phyloP scores from a whole-genome alignment of 1,140 invertebrate species.

The Monomorium pharaonis region DNA sequence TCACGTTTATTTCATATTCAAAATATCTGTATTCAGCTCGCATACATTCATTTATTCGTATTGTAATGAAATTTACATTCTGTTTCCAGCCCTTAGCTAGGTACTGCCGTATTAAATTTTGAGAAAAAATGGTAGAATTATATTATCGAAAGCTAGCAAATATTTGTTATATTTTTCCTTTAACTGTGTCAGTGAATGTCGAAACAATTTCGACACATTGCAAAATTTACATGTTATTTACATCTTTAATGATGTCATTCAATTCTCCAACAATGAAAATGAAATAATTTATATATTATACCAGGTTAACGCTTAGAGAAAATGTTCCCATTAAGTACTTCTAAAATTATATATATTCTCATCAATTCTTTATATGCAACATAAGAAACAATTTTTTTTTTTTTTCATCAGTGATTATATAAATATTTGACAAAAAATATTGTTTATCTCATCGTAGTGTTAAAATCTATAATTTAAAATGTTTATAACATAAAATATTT shows the following conservation, averaged over 20 bases:
- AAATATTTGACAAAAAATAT: neutral
- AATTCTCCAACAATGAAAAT: neutral
- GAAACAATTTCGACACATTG: conserved; percentile 6
- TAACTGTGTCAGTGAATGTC: neutral
- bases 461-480: neutral
- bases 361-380: neutral
- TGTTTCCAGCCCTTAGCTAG: conserved; percentile 23
- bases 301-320: neutral
- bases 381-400: neutral
- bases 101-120: conserved; percentile 17
- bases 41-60: conserved; percentile 38
- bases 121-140: conserved; percentile 8
- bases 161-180: conserved; percentile 10
- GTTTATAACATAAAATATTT: neutral
- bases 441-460: neutral
- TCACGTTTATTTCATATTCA: conserved; percentile 45
- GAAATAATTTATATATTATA: neutral
- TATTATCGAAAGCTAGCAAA: neutral
- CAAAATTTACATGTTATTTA: conserved; percentile 13
- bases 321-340: neutral
- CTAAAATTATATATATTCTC: neutral
- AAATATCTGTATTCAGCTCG: conserved; percentile 43
- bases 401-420: neutral
- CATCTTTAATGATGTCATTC: neutral
- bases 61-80: conserved; percentile 51